Evolutionary conservation across 2,888 invertebrate genomes (phyloP).

Genomic region (Zaprionus bogoriensis): DNA sequence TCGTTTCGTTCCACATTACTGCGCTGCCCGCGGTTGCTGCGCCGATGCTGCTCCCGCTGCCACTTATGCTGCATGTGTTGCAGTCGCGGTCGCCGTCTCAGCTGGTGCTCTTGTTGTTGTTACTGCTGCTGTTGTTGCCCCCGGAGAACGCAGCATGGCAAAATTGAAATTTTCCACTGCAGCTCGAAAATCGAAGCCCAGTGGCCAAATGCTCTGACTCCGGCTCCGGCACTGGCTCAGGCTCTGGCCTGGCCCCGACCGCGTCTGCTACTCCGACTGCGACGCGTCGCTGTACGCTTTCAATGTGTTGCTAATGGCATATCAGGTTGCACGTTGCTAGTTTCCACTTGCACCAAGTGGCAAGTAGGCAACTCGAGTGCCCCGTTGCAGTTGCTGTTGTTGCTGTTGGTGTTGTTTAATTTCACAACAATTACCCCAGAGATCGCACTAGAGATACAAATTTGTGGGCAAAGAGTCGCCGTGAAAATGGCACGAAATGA

Average conservation of each 20-base stretch:
- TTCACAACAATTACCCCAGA: constrained; percentile 48
- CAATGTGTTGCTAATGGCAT: constrained; percentile 58
- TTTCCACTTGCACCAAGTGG: constrained; percentile 35
- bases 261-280: too few species aligned
- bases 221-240: background rate
- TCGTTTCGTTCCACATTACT: constrained; percentile 66
- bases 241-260: too few species aligned
- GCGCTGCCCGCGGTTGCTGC: constrained; percentile 48
- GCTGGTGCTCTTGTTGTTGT: constrained; percentile 13
- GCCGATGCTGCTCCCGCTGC: constrained; percentile 24
- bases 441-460: constrained; percentile 17
- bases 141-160: constrained; percentile 63
- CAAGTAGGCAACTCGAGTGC: constrained; percentile 18
- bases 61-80: constrained; percentile 9
- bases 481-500: background rate
- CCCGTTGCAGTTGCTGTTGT: background rate
- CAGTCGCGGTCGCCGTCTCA: constrained; percentile 10
- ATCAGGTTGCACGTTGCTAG: constrained; percentile 43
- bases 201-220: constrained; percentile 47
- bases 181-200: constrained; percentile 63
- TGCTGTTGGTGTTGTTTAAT: constrained; percentile 40
- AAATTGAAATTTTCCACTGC: constrained; percentile 75
- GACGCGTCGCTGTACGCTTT: constrained; percentile 9
- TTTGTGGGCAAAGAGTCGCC: background rate
- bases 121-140: constrained; percentile 39